phyloP scores from a whole-genome alignment of 1,140 invertebrate species.

The Drosophila miranda region DNA sequence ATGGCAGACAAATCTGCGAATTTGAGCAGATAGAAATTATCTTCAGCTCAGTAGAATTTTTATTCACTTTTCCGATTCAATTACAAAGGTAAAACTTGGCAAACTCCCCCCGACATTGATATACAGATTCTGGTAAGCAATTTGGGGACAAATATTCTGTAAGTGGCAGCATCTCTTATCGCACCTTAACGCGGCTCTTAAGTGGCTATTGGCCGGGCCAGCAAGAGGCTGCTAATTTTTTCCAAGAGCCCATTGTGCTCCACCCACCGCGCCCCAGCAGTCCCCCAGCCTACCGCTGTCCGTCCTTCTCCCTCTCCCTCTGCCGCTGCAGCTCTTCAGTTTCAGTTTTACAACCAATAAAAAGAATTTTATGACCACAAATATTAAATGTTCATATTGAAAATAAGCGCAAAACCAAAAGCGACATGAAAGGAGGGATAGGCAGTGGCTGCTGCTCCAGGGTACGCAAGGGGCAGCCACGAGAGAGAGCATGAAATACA shows the following conservation, averaged over 20 bases:
- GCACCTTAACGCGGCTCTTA: constrained; percentile 69
- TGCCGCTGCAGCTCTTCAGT: neutral
- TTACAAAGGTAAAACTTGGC: constrained; percentile 12
- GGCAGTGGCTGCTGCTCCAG: constrained; percentile 15
- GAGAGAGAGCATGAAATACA: constrained; percentile 49
- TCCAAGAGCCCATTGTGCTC: constrained; percentile 18
- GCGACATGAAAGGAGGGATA: constrained; percentile 61
- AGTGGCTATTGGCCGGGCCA: constrained; percentile 53
- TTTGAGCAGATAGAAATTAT: neutral
- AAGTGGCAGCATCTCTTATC: constrained; percentile 48
- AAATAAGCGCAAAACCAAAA: constrained; percentile 76
- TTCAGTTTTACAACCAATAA: constrained; percentile 76
- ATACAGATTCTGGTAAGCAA: constrained; percentile 14
- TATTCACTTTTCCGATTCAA: constrained; percentile 21
- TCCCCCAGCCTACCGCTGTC: too few relatives aligned
- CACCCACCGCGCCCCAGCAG: neutral
- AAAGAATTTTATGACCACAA: constrained; percentile 79
- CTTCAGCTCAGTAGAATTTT: neutral
- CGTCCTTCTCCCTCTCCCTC: too few relatives aligned
- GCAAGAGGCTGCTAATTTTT: constrained; percentile 72
- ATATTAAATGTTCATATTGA: constrained; percentile 80
- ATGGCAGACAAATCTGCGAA: constrained; percentile 10
- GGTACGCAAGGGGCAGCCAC: neutral
- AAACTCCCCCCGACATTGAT: neutral
- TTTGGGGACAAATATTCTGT: constrained; percentile 60